These are phyloP conservation scores for Solen grandis DNA, from an alignment of 1,140 invertebrate genomes.

Conservation along the genomic window DNA sequence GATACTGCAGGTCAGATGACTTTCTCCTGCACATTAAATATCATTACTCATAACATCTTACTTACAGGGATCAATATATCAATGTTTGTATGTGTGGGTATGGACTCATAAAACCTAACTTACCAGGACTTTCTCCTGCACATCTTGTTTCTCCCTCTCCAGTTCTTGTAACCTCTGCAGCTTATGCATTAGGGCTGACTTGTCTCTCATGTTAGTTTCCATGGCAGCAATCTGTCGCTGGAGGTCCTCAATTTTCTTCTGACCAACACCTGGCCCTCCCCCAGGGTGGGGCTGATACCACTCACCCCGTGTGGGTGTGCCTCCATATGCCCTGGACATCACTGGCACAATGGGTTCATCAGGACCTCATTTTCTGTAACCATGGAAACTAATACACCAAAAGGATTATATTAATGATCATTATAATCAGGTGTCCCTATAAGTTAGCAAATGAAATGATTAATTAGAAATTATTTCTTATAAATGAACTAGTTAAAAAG, in stretches of 20 bases:
- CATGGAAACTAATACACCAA: neutral
- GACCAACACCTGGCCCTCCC: constrained; percentile 17
- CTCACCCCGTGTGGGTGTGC: neutral
- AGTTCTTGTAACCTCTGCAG: constrained; percentile 26
- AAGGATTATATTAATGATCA: neutral
- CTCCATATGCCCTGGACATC: neutral
- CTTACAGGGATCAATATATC: neutral
- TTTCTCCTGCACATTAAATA: neutral
- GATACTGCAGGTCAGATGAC: neutral
- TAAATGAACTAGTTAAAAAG: neutral
- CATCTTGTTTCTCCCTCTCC: constrained; percentile 19
- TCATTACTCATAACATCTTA: neutral
- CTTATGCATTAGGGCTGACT: constrained; percentile 13
- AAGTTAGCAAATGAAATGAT: neutral
- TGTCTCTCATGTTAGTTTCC: constrained; percentile 21
- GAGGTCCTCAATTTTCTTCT: constrained; percentile 23
- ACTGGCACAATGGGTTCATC: neutral
- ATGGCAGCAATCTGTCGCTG: constrained; percentile 34
- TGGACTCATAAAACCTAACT: neutral
- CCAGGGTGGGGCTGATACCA: constrained; percentile 10
- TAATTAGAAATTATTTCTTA: neutral
- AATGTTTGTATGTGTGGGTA: neutral
- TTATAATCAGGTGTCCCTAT: neutral
- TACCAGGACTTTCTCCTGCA: constrained; percentile 47
- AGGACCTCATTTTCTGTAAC: neutral